A percentile compares a stretch with the other conserved stretches of the same genome.
Conservation (phyloP, 1,140 invertebrate species). For the Drosophila mauritiana region DNA sequence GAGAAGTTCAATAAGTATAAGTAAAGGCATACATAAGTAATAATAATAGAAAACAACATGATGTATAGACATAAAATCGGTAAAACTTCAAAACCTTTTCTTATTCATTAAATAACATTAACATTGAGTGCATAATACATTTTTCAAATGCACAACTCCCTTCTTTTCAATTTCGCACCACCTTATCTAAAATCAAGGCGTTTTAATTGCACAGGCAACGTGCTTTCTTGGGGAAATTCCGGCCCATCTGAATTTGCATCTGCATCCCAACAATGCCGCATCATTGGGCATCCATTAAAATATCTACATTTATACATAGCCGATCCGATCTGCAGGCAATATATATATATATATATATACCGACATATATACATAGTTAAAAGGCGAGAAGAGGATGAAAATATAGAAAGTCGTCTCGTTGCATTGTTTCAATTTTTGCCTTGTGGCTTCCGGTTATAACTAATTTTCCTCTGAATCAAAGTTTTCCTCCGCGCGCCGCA, state of each 20-base stretch:
- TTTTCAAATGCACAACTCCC: too few species aligned
- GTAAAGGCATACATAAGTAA: too few species aligned
- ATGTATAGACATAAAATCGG: too few species aligned
- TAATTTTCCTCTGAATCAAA: constrained; percentile 69
- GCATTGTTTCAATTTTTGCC: constrained; percentile 70
- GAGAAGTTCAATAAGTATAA: not conserved
- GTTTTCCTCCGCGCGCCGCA: constrained; percentile 33
- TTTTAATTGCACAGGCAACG: constrained; percentile 10
- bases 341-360: not conserved
- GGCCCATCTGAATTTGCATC: constrained; percentile 36
- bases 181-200: constrained; percentile 9
- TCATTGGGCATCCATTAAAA: constrained; percentile 46
- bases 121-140: too few species aligned
- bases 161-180: too few species aligned
- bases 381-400: constrained; percentile 32
- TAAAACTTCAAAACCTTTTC: too few species aligned
- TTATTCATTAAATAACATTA: too few species aligned
- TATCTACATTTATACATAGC: constrained; percentile 32
- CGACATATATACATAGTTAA: not conserved
- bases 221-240: constrained; percentile 35
- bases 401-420: constrained; percentile 69
- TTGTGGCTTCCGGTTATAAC: constrained; percentile 74
- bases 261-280: constrained; percentile 45
- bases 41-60: too few species aligned
- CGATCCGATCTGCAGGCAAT: constrained; percentile 1